Conservation (phyloP, 2,113 vertebrate species). For the Polyodon spathula region DNA sequence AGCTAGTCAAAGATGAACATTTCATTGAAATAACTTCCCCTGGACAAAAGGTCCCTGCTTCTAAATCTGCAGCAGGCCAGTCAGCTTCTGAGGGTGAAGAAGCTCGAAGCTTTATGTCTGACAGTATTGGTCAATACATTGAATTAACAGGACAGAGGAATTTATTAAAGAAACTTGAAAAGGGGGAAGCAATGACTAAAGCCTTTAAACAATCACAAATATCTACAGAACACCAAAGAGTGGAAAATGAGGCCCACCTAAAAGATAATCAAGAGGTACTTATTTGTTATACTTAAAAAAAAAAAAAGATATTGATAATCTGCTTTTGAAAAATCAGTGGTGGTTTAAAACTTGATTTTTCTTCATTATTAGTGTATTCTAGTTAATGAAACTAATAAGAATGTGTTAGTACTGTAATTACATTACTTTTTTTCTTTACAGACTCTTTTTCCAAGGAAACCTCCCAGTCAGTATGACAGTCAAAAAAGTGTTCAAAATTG, state of each 20-base stretch:
- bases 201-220: not conserved
- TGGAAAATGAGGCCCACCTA: not conserved
- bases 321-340: conserved; percentile 3
- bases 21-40: too few species aligned
- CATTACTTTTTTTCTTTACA: not conserved
- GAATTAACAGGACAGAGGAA: not conserved
- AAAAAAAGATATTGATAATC: not conserved
- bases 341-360: not conserved
- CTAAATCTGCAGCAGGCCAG: not conserved
- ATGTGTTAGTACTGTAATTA: too few species aligned
- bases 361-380: not conserved
- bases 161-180: not conserved
- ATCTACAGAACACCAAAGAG: not conserved
- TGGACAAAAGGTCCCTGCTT: too few species aligned
- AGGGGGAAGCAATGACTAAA: not conserved
- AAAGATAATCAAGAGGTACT: conserved; percentile 7
- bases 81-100: not conserved
- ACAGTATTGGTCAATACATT: not conserved
- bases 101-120: not conserved
- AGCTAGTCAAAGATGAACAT: too few species aligned
- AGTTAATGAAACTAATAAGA: too few species aligned
- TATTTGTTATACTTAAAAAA: not conserved
- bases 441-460: conserved; percentile 3
- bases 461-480: conserved; percentile 2
- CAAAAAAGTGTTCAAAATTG: not conserved